These are phyloP conservation scores for Neolamprologus caudopunctatus DNA, from an alignment of 2,113 vertebrate species.

Conservation along the genomic window DNA sequence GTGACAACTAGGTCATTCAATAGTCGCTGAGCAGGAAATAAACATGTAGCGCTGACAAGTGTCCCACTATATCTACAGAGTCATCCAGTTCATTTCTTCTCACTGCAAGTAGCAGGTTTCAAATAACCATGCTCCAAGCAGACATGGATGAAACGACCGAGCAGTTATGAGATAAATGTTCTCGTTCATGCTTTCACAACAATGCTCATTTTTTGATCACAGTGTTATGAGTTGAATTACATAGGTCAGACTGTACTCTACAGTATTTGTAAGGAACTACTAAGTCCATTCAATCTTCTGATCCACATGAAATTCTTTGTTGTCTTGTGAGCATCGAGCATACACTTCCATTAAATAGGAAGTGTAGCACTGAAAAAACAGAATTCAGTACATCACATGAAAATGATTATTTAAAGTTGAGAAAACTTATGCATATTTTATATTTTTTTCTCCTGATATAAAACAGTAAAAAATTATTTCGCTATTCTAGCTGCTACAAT, in stretches of 20 bases:
- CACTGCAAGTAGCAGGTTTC: background rate
- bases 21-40: background rate
- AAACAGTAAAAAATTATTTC: background rate
- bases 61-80: background rate
- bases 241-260: background rate
- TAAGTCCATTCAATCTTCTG: background rate
- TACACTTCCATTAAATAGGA: background rate
- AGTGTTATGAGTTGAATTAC: background rate
- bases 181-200: background rate
- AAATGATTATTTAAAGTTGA: background rate
- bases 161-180: background rate
- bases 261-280: background rate
- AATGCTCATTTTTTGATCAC: background rate
- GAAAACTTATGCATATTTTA: background rate
- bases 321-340: background rate
- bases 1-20: background rate
- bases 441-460: background rate
- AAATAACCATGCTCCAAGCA: background rate
- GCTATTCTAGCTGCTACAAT: background rate
- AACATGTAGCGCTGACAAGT: background rate
- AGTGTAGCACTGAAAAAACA: background rate
- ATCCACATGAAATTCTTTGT: background rate
- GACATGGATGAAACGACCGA: background rate
- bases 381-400: rapidly evolving
- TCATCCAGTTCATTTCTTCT: background rate